Conservation (phyloP, 2,888 invertebrate species). For the Tipula vernalis region DNA sequence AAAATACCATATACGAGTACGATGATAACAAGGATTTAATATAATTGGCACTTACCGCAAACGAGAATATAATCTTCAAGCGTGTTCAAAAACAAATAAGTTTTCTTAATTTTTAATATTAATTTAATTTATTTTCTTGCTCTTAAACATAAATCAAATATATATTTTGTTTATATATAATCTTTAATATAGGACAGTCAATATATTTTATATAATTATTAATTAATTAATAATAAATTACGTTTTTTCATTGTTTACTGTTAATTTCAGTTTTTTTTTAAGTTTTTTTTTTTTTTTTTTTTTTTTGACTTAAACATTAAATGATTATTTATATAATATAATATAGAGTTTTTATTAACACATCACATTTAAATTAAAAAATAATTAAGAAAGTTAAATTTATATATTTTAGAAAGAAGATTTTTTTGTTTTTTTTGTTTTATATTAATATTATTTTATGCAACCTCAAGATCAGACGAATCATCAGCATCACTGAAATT, state of each 20-base stretch:
- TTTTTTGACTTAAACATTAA: not conserved
- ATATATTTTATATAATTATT: not conserved
- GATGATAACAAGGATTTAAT: not conserved
- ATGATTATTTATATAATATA: not conserved
- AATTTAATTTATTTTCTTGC: not conserved
- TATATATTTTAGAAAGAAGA: not conserved
- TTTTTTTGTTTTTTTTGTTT: not conserved
- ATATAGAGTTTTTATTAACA: not conserved
- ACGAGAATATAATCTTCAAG: not conserved
- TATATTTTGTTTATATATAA: not conserved
- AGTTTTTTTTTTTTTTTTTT: not conserved
- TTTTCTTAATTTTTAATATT: not conserved
- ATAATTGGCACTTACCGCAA: not conserved
- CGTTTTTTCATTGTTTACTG: not conserved
- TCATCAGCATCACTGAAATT: constrained; percentile 51
- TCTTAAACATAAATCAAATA: not conserved
- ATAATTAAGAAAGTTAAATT: not conserved
- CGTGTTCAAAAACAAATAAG: not conserved
- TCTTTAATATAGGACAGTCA: not conserved
- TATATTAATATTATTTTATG: constrained; percentile 36
- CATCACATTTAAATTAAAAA: constrained; percentile 4
- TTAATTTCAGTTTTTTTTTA: not conserved
- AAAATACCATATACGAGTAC: too few relatives aligned
- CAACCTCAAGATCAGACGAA: constrained; percentile 71
- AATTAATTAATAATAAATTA: not conserved